A percentile compares a stretch with the other conserved stretches of the same genome.
Conservation (phyloP, 2,113 vertebrate species). For the Corythoichthys intestinalis region DNA sequence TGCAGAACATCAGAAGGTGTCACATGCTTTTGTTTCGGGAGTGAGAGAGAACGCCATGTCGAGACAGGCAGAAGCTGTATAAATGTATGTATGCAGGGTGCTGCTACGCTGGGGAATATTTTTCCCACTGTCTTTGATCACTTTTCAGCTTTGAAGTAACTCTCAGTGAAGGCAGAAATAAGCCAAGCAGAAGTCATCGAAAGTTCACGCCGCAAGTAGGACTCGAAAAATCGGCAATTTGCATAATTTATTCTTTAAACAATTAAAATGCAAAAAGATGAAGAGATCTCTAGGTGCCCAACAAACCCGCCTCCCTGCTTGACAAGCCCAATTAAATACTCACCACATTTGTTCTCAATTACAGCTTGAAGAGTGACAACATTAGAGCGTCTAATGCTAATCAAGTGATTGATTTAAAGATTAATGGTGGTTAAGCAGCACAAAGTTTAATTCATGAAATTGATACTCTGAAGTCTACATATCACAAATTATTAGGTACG, state of each 20-base stretch:
- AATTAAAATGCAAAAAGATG: slow-evolving; percentile 52
- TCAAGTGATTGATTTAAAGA: slow-evolving; percentile 43
- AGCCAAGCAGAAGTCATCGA: slow-evolving; percentile 67
- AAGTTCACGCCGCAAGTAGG: slow-evolving; percentile 74
- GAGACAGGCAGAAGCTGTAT: slow-evolving; percentile 65
- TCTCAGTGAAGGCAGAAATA: slow-evolving; percentile 53
- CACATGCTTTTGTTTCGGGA: slow-evolving; percentile 74
- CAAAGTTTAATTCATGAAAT: slow-evolving; percentile 18
- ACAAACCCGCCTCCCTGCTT: slow-evolving; percentile 49
- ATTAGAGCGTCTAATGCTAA: slow-evolving; percentile 42
- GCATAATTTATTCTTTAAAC: slow-evolving; percentile 74
- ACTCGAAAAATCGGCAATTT: slow-evolving; percentile 69
- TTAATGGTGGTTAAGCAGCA: slow-evolving; percentile 25
- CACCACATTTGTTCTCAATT: slow-evolving; percentile 67
- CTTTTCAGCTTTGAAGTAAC: slow-evolving; percentile 80
- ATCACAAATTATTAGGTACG: too few relatives aligned
- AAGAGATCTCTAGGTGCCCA: slow-evolving; percentile 52
- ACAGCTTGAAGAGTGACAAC: slow-evolving; percentile 50
- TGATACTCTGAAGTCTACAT: background rate
- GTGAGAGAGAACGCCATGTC: slow-evolving; percentile 37
- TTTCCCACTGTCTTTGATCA: slow-evolving; percentile 80
- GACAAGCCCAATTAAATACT: slow-evolving; percentile 64
- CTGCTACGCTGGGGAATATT: slow-evolving; percentile 73
- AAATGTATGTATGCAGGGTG: slow-evolving; percentile 65
- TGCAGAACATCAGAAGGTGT: slow-evolving; percentile 70